phyloP scores from a whole-genome alignment of 2,113 vertebrate genomes.

The Lethenteron reissneri region DNA sequence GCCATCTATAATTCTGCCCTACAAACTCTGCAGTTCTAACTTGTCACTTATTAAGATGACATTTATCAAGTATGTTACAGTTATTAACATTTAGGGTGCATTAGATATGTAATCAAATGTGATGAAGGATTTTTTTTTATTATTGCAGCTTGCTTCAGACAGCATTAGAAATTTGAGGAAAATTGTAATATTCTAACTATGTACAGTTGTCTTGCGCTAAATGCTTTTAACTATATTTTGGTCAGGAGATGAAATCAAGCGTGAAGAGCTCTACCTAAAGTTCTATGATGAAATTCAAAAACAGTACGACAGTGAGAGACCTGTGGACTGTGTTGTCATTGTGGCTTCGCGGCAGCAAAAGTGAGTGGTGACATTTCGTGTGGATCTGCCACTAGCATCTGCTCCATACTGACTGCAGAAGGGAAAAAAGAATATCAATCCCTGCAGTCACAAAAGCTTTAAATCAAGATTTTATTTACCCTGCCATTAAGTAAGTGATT shows the following conservation, averaged over 20 bases:
- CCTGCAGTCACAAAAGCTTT: not conserved
- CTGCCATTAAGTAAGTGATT: not conserved
- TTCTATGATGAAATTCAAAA: slow-evolving; percentile 91
- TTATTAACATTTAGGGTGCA: no score
- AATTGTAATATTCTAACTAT: no score
- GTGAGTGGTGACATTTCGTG: slow-evolving; percentile 29
- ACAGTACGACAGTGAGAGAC: slow-evolving; percentile 59
- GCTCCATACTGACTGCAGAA: not conserved
- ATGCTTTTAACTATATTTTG: no score
- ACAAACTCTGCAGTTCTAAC: no score
- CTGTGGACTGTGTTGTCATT: slow-evolving; percentile 87
- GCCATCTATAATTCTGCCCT: no score
- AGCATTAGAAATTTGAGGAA: no score
- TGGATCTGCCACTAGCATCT: not conserved
- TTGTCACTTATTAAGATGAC: no score
- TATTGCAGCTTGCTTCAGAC: no score
- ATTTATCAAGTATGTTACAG: no score
- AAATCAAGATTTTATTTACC: not conserved
- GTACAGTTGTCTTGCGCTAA: no score
- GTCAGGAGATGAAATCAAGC: slow-evolving; percentile 11
- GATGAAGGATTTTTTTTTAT: no score
- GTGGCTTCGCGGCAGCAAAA: slow-evolving; percentile 92
- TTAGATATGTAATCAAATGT: no score
- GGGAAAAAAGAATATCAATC: not conserved
- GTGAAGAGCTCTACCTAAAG: slow-evolving; percentile 76